Conservation (phyloP, 2,888 invertebrate species). For the Troglohyphantes excavatus region DNA sequence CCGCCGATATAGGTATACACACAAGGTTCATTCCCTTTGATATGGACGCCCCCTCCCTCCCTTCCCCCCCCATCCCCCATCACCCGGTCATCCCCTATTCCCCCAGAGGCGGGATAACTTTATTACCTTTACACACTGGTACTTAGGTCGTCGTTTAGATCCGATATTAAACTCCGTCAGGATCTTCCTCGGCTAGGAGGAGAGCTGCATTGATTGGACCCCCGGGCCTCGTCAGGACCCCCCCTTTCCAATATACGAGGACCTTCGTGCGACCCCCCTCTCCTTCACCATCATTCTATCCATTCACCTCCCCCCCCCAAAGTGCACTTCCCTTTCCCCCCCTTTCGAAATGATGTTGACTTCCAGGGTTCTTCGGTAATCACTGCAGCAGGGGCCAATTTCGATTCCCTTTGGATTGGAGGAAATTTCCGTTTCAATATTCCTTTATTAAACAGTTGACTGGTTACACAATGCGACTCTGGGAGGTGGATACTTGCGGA, state of each 20-base stretch:
- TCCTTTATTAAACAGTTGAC: slow-evolving; percentile 79
- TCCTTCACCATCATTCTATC: not conserved
- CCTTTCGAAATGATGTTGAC: slow-evolving; percentile 75
- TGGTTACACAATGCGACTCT: slow-evolving; percentile 76
- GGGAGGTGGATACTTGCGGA: slow-evolving; percentile 24
- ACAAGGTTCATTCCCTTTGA: too few species aligned
- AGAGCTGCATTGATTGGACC: slow-evolving; percentile 75
- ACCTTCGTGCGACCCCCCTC: slow-evolving; percentile 13
- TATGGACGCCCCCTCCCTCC: slow-evolving; percentile 23
- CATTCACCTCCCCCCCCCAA: not conserved
- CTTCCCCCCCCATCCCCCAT: too few species aligned
- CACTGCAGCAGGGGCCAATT: slow-evolving; percentile 78
- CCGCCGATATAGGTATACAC: too few species aligned
- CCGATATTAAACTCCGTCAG: slow-evolving; percentile 77
- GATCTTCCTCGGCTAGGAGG: too few species aligned
- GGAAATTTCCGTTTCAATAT: slow-evolving; percentile 79
- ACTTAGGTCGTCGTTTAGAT: slow-evolving; percentile 75
- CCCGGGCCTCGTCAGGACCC: slow-evolving; percentile 69
- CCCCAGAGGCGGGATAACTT: slow-evolving; percentile 78
- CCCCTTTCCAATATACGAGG: slow-evolving; percentile 65
- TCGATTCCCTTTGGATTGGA: slow-evolving; percentile 61
- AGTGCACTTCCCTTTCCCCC: slow-evolving; percentile 8
- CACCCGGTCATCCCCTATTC: slow-evolving; percentile 1
- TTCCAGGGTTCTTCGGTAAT: slow-evolving; percentile 75
- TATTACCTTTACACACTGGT: slow-evolving; percentile 78